Conservation (phyloP, 2,888 invertebrate genomes). For the Dryobota labecula region DNA sequence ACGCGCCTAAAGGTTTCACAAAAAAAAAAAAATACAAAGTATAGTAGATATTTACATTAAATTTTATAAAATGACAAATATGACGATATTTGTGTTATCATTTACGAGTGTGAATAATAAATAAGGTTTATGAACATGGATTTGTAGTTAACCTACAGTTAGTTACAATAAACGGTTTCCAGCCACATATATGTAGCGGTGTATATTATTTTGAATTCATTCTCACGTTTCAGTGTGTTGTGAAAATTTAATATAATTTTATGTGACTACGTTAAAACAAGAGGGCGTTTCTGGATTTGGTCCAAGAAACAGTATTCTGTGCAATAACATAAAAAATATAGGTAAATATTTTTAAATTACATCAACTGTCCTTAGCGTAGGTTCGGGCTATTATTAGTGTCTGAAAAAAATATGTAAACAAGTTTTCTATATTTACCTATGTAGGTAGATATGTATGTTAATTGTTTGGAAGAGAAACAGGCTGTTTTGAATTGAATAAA, state of each 20-base stretch:
- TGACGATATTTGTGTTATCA: too few relatives aligned
- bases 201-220: slow-evolving; percentile 55
- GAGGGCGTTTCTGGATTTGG: slow-evolving; percentile 66
- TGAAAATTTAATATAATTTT: slow-evolving; percentile 61
- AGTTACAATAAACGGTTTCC: slow-evolving; percentile 39
- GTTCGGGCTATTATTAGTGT: slow-evolving; percentile 28
- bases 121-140: too few relatives aligned
- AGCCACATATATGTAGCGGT: slow-evolving; percentile 47
- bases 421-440: slow-evolving; percentile 3
- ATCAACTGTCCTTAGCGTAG: slow-evolving; percentile 41
- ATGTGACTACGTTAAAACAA: slow-evolving; percentile 47
- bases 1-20: too few relatives aligned
- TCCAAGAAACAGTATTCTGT: slow-evolving; percentile 56
- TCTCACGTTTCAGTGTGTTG: slow-evolving; percentile 45
- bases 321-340: slow-evolving; percentile 45
- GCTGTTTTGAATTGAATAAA: slow-evolving; percentile 5
- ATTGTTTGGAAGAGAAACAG: background rate
- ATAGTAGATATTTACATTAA: too few relatives aligned
- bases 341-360: slow-evolving; percentile 34
- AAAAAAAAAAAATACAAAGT: too few relatives aligned
- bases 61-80: too few relatives aligned
- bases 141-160: too few relatives aligned
- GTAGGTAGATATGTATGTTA: background rate
- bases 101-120: too few relatives aligned
- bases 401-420: slow-evolving; percentile 47